These are phyloP conservation scores for Plebejus melissa DNA, from an alignment of 2,888 invertebrate genomes.

Conservation along the genomic window DNA sequence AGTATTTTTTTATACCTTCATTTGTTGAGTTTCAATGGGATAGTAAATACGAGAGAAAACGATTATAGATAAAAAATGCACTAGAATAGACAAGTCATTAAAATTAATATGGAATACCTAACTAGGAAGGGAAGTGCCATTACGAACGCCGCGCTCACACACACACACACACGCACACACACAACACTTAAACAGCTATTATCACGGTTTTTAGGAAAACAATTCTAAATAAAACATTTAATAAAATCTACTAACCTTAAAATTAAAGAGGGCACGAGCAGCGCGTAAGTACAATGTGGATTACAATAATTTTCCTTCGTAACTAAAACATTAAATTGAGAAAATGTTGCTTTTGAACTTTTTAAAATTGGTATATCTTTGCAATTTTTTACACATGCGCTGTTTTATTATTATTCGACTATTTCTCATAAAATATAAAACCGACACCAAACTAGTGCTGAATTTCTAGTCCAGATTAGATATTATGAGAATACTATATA, in stretches of 20 bases:
- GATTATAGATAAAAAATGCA: neutral
- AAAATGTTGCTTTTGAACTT: neutral
- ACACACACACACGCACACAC: slow-evolving; percentile 49
- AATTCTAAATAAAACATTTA: slow-evolving; percentile 64
- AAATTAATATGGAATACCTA: slow-evolving; percentile 45
- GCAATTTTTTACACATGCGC: neutral
- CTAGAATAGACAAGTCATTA: slow-evolving; percentile 2
- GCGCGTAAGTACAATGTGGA: slow-evolving; percentile 44
- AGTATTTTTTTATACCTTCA: neutral
- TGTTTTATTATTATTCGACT: neutral
- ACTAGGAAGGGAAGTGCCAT: slow-evolving; percentile 67
- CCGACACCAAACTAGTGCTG: too few relatives aligned
- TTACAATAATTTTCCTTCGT: slow-evolving; percentile 4
- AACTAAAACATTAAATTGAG: slow-evolving; percentile 3
- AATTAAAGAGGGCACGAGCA: slow-evolving; percentile 72
- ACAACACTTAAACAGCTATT: slow-evolving; percentile 73
- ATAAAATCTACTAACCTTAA: slow-evolving; percentile 75
- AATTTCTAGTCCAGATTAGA: too few relatives aligned
- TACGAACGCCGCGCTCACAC: slow-evolving; percentile 64
- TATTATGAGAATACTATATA: too few relatives aligned
- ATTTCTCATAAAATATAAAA: neutral
- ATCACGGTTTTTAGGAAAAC: slow-evolving; percentile 76
- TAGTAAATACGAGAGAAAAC: neutral
- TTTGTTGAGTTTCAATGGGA: neutral
- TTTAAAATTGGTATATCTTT: neutral